These are phyloP conservation scores for Lacanobia oleracea DNA, from an alignment of 2,888 invertebrate genomes.

Conservation along the genomic window DNA sequence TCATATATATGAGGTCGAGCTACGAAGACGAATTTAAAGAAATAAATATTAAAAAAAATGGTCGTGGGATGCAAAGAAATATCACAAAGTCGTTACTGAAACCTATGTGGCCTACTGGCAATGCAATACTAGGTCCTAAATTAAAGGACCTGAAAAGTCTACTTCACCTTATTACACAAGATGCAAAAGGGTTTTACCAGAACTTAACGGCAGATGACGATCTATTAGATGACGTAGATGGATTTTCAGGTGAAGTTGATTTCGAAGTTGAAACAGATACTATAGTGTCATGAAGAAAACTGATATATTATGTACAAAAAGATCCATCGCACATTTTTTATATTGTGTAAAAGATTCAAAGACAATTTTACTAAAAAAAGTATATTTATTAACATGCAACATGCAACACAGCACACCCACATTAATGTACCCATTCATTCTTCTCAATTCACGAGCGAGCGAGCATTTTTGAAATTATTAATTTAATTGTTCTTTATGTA, in stretches of 20 bases:
- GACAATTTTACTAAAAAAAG: background rate
- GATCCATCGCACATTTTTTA: background rate
- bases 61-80: too few species aligned
- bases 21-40: too few species aligned
- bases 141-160: constrained; percentile 43
- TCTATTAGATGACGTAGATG: background rate
- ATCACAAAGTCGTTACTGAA: too few species aligned
- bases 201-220: constrained; percentile 5
- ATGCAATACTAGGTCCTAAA: constrained; percentile 31
- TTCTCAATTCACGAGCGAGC: too few species aligned
- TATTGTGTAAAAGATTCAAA: background rate
- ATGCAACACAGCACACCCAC: too few species aligned
- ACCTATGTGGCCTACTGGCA: too few species aligned
- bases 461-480: too few species aligned
- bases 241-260: constrained; percentile 7
- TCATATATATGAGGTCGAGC: too few species aligned
- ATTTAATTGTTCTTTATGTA: too few species aligned
- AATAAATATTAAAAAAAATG: too few species aligned
- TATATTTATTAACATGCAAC: constrained; percentile 6
- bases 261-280: constrained; percentile 1
- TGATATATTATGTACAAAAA: background rate
- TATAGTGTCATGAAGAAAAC: constrained; percentile 10
- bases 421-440: too few species aligned
- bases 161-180: constrained; percentile 36
- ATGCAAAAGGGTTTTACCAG: constrained; percentile 26